These are phyloP conservation scores for Momotus momota DNA, from an alignment of 2,797 vertebrate genomes.

Conservation along the genomic window DNA sequence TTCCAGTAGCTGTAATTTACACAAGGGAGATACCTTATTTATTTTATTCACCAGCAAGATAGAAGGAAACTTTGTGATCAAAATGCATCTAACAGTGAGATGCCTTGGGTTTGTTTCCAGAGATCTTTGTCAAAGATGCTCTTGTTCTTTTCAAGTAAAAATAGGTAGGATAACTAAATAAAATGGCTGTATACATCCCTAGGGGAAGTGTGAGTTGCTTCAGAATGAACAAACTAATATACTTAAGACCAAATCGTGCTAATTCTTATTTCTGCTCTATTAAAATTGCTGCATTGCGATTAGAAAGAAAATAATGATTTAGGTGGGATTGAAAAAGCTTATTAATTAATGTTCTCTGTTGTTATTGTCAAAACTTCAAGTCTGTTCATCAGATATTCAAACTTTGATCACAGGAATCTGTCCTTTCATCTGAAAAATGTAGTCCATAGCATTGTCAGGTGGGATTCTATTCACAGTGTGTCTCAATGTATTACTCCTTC, in stretches of 20 bases:
- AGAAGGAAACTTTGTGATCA: slow-evolving; percentile 21
- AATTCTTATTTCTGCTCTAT: slow-evolving; percentile 50
- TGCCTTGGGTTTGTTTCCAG: slow-evolving; percentile 26
- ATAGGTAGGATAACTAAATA: slow-evolving; percentile 32
- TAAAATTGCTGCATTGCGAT: slow-evolving; percentile 65
- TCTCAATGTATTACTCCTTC: neutral
- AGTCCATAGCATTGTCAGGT: neutral
- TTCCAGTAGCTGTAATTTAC: slow-evolving; percentile 34
- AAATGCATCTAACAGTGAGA: neutral
- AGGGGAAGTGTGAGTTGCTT: neutral
- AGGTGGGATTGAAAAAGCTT: slow-evolving; percentile 60
- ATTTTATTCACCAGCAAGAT: slow-evolving; percentile 20
- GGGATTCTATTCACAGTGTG: neutral
- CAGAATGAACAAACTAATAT: slow-evolving; percentile 22
- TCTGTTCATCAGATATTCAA: slow-evolving; percentile 67
- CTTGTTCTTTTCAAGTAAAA: slow-evolving; percentile 54
- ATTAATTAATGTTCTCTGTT: slow-evolving; percentile 76
- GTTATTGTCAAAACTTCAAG: slow-evolving; percentile 31
- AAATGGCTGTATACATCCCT: neutral
- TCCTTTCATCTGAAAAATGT: slow-evolving; percentile 10
- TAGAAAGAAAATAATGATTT: slow-evolving; percentile 67
- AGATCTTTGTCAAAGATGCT: slow-evolving; percentile 22
- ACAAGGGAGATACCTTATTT: slow-evolving; percentile 22
- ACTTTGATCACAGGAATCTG: slow-evolving; percentile 41
- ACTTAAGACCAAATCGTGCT: slow-evolving; percentile 5